phyloP scores from a whole-genome alignment of 37 sponge, comb jelly and placozoan species.

The Halichondria panicea region DNA sequence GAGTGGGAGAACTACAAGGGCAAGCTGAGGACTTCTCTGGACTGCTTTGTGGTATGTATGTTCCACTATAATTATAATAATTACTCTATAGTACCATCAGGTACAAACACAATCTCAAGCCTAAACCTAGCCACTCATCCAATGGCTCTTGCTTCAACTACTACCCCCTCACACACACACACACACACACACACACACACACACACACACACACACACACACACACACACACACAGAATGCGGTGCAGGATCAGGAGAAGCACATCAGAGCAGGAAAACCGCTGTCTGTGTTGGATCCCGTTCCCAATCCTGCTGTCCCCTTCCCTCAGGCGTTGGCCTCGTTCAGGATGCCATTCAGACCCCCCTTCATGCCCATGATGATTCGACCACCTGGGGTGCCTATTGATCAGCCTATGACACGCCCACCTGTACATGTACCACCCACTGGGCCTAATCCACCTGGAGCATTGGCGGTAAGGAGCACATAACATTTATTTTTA shows the following conservation, averaged over 20 bases:
- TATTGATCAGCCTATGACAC: not conserved
- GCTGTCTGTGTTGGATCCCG: conserved; percentile 1
- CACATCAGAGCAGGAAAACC: conserved; percentile 30
- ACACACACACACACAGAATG: not conserved
- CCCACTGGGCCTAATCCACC: not conserved
- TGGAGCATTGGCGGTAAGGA: no score
- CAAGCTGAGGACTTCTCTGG: conserved; percentile 33
- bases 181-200: not conserved
- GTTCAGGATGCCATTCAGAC: not conserved
- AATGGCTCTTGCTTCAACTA: no score
- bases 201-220: not conserved
- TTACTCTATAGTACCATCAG: not conserved
- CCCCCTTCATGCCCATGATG: conserved; percentile 17
- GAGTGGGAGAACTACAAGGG: conserved; percentile 40
- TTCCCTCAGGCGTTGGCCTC: conserved; percentile 13
- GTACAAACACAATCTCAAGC: not conserved
- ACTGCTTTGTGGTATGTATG: conserved; percentile 20
- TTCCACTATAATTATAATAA: no score
- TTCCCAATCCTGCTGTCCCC: conserved; percentile 23
- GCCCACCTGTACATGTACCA: not conserved
- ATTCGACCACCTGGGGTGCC: not conserved
- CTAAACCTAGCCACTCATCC: no score
- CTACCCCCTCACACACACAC: not conserved
- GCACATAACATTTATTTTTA: no score
- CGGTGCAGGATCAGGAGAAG: conserved; percentile 35